phyloP scores from a whole-genome alignment of 2,888 invertebrate genomes.

The Junonia oenone region DNA sequence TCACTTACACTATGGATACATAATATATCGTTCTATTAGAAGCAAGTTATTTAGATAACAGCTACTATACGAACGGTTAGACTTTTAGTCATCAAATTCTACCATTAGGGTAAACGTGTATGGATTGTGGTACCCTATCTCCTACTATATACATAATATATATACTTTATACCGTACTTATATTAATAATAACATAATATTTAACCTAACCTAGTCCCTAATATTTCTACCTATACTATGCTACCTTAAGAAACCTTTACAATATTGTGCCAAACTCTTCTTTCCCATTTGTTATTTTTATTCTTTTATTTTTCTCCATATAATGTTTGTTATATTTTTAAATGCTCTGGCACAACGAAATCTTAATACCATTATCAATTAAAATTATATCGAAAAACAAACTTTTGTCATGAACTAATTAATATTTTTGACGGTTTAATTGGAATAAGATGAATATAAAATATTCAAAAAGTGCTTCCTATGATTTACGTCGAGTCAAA shows the following conservation, averaged over 20 bases:
- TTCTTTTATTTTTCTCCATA: constrained; percentile 12
- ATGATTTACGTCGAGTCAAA: too few relatives aligned
- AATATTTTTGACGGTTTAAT: constrained; percentile 57
- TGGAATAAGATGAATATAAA: constrained; percentile 23
- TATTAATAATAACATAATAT: constrained; percentile 16
- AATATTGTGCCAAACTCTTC: constrained; percentile 26
- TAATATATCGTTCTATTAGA: constrained; percentile 8
- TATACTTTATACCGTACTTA: constrained; percentile 25
- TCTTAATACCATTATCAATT: constrained; percentile 15
- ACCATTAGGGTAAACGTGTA: constrained; percentile 9
- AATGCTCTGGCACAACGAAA: constrained; percentile 31
- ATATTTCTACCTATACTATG: constrained; percentile 15
- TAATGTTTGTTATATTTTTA: constrained; percentile 11
- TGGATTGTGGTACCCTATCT: constrained; percentile 13
- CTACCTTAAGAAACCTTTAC: constrained; percentile 9
- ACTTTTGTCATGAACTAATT: constrained; percentile 40
- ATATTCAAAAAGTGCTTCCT: not conserved
- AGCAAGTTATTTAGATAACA: not conserved
- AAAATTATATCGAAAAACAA: constrained; percentile 23
- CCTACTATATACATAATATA: constrained; percentile 22
- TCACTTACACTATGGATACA: not conserved
- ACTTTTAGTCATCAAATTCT: not conserved
- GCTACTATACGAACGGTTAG: constrained; percentile 8
- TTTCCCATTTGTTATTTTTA: not conserved
- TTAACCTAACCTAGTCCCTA: constrained; percentile 23